phyloP scores from a whole-genome alignment of 2,888 invertebrate species.

The Drosophila stalkeri region DNA sequence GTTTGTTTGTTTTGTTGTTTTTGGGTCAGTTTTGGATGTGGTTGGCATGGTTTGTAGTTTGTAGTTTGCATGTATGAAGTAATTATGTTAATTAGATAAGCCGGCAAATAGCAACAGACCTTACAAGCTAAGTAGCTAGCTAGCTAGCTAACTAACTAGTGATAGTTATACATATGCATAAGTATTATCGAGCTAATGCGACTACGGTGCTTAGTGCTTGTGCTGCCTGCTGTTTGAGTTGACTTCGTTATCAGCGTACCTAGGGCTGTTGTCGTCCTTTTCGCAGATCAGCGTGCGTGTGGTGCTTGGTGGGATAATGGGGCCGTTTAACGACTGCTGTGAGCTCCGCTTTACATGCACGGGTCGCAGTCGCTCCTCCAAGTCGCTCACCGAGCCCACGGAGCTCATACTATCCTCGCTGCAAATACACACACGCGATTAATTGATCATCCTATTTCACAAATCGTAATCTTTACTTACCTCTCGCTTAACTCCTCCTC shows the following conservation, averaged over 20 bases:
- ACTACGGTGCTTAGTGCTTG: constrained; percentile 72
- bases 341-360: constrained; percentile 82
- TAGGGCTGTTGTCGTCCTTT: constrained; percentile 84
- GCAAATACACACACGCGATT: not conserved
- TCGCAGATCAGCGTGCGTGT: constrained; percentile 83
- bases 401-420: constrained; percentile 81
- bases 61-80: constrained; percentile 74
- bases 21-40: constrained; percentile 71
- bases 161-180: constrained; percentile 45
- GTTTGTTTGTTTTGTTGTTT: constrained; percentile 36
- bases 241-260: constrained; percentile 82
- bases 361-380: constrained; percentile 84
- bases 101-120: constrained; percentile 75
- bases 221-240: constrained; percentile 79
- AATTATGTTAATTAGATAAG: constrained; percentile 79
- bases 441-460: not conserved
- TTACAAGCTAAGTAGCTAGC: constrained; percentile 60
- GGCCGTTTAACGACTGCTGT: constrained; percentile 68
- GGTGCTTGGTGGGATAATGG: constrained; percentile 63
- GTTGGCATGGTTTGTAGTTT: constrained; percentile 65
- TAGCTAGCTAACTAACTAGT: constrained; percentile 55
- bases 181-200: constrained; percentile 58
- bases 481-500: constrained; percentile 87
- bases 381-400: constrained; percentile 83
- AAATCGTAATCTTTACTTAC: constrained; percentile 54